Evolutionary conservation across 2,797 vertebrate species (phyloP).

Genomic region (Hydrocynus forskahlii): DNA sequence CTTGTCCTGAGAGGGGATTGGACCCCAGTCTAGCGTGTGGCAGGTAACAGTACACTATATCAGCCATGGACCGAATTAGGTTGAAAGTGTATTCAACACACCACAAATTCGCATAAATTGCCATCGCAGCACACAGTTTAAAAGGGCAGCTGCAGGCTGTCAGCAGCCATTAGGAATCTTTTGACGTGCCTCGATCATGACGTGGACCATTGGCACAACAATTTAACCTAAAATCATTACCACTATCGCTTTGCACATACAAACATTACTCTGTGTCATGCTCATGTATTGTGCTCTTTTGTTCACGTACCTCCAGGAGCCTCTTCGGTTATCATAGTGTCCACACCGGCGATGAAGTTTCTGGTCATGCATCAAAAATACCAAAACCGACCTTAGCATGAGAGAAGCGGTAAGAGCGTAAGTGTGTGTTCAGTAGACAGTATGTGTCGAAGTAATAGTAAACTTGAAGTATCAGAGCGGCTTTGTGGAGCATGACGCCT

Average conservation of each 20-base stretch:
- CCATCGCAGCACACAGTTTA: not conserved
- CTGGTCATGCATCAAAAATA: constrained; percentile 48
- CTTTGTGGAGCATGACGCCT: constrained; percentile 79
- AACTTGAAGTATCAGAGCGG: constrained; percentile 76
- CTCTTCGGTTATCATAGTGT: constrained; percentile 82
- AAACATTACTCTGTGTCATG: not conserved
- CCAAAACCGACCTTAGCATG: constrained; percentile 53
- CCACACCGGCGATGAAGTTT: constrained; percentile 66
- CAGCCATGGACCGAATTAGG: not conserved
- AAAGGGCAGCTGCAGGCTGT: not conserved
- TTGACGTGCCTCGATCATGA: not conserved
- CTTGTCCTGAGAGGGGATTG: too few relatives aligned
- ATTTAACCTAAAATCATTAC: constrained; percentile 19
- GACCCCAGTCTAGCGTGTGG: too few relatives aligned
- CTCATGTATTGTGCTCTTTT: not conserved
- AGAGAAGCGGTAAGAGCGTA: constrained; percentile 17
- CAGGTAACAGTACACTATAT: too few relatives aligned
- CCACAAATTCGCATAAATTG: not conserved
- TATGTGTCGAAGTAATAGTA: constrained; percentile 75
- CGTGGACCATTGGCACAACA: not conserved
- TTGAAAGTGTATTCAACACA: not conserved
- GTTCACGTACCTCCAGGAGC: constrained; percentile 73
- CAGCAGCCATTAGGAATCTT: not conserved
- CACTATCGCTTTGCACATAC: not conserved
- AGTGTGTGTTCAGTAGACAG: constrained; percentile 36